Base-by-base conservation (phyloP, 2,797 vertebrate species). In the Taenioides sp. region DNA sequence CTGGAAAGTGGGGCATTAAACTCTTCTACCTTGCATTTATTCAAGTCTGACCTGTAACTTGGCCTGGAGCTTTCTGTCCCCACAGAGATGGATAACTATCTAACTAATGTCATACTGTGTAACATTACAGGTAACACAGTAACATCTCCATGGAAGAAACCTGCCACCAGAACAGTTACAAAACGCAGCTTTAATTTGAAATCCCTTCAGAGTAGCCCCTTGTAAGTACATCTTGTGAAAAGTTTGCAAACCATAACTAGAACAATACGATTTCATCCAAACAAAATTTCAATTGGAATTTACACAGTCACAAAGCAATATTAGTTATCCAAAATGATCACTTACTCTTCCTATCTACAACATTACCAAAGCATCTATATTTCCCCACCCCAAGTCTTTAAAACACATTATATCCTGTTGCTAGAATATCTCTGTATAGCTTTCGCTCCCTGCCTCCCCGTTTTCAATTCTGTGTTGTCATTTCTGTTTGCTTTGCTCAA, bases 401-500 rank as follows among this genome's bases (percentile, higher is more conserved):
- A 64, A 64, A 64, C n/a, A 64, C 37, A 43, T 63, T 63, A n/a
- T 16, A 47, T 47, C 43, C 43, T 16, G 43, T 2, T 5, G 20
- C 57, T 20, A 20, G 20, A 7, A 49, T 63, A 54, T 65, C 43
- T 60, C 27, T 5, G 28, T 59, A 73, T 71, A 34, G 4, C 50
- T 54, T 66, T 75, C 50, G 64, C 74, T 67, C 52, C 58, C 23
- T 0, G 3, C 67, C 55, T 70, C 60, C 31, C 64, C 6, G 16
- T 75, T 62, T 77, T 79, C 72, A 74, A 70, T 81, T 70, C 70
- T 65, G 71, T n/a, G 17, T 58, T 16, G 62, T 65, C 75, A 66
- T 78, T 76, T 78, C 80, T 73, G 67, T 80, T 85, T 77, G 75
- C 78, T 79, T 79, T 77, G 64, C 73, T 78, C 71, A 69, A 68